Conservation (phyloP, 2,797 vertebrate species). For the Babyrousa celebensis region DNA sequence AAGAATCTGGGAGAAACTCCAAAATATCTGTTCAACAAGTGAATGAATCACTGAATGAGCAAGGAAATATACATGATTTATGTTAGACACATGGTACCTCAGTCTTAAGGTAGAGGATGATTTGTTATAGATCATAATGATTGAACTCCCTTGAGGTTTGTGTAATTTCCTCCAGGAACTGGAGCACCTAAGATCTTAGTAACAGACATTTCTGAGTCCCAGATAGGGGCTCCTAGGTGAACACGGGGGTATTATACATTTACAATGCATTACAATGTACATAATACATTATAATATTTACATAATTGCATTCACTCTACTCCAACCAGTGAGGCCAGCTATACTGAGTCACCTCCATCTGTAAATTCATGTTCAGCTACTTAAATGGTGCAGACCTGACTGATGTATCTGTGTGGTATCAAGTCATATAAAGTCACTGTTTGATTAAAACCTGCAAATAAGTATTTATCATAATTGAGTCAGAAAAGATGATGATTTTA, state of each 20-base stretch:
- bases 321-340: background rate
- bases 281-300: background rate
- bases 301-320: background rate
- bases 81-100: background rate
- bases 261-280: background rate
- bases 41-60: background rate
- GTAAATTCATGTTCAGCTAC: conserved; percentile 15
- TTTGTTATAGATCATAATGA: background rate
- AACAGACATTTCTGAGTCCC: background rate
- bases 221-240: background rate
- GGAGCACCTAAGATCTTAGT: background rate
- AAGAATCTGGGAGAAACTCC: background rate
- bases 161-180: background rate
- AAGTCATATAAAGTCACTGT: conserved; percentile 61
- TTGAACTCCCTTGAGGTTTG: background rate
- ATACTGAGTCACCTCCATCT: background rate
- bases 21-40: background rate
- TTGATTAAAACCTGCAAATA: conserved; percentile 55
- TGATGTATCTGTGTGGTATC: conserved; percentile 58
- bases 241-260: background rate
- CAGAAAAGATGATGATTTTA: conserved; percentile 25
- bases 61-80: background rate
- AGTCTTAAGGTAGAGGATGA: background rate
- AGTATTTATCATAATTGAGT: background rate
- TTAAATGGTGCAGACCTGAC: conserved; percentile 83